phyloP scores from a whole-genome alignment of 2,797 vertebrate genomes.

The Lindbergichthys nudifrons region DNA sequence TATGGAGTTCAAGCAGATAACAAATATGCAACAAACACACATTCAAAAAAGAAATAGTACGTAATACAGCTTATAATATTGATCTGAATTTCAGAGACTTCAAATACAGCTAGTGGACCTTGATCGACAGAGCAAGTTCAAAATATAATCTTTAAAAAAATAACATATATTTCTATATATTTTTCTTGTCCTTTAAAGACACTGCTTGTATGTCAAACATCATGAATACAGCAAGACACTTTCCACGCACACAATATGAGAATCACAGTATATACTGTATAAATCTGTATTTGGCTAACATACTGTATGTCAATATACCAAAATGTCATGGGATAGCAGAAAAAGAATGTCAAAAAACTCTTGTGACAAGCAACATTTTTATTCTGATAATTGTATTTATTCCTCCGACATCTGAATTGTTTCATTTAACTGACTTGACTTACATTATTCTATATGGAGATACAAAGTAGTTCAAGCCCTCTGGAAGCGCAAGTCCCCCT shows the following conservation, averaged over 20 bases:
- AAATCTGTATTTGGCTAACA: background rate
- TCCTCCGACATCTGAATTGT: background rate
- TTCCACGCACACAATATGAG: background rate
- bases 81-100: constrained; percentile 10
- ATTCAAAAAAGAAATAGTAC: background rate
- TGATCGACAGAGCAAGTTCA: constrained; percentile 1
- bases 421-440: background rate
- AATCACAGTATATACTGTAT: background rate
- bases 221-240: background rate
- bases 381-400: background rate
- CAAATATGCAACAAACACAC: background rate
- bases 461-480: background rate
- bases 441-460: background rate
- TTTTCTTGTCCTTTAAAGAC: background rate
- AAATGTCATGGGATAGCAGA: background rate
- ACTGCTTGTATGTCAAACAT: background rate
- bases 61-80: background rate
- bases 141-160: constrained; percentile 1
- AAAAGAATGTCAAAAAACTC: background rate
- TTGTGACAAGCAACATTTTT: background rate
- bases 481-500: constrained; percentile 21
- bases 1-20: background rate
- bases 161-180: constrained; percentile 1
- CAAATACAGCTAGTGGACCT: constrained; percentile 1
- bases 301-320: background rate